Base-by-base conservation (phyloP, 2,113 vertebrate species). In the Tetrao urogallus region DNA sequence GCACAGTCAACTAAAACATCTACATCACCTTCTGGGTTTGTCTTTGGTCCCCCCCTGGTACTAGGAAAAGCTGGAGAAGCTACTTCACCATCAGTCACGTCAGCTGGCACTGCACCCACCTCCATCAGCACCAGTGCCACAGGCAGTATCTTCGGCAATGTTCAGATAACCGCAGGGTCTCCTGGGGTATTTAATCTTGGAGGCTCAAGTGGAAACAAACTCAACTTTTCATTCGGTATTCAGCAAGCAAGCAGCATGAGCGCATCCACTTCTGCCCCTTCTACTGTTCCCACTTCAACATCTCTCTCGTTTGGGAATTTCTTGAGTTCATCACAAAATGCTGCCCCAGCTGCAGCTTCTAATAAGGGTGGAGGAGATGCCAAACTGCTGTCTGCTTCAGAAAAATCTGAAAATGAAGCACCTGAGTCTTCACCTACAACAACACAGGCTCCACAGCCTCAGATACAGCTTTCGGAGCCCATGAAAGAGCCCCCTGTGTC, bases 141-240 rank as follows among this genome's bases (percentile, higher is more conserved):
- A 0, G 16, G 77, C 0, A 76, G 78, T 10, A 25, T 97, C 50
- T 98, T 98, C 45, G 89, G 97, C 83, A 94, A 10, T 2, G 42
- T 96, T 40, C 96, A 97, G 14, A 56, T 92, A 40, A 60, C 94
- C 76, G 8, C 96, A 0, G 96, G 91, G 2, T 36, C 97, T 13
- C 75, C 97, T 1, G 98, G 98, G 17, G 54, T 96, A 3, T 96
- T 98, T 58, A 97, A 93, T 58, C 97, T 98, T 5, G 98, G 98
- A 27, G 79, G 92, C 8, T 86, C 96, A 7, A 38, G 76, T 38
- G 30, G 94, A 45, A 48, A 34, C 85, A 98, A 98, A 83, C 47
- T 95, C 4, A 40, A 94, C 5, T 98, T 98, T 89, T 95, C 98
- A 4, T 96, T 98, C 61, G 97, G 97, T 28, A 81, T 90, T 72